Evolutionary conservation across 2,888 invertebrate genomes (phyloP).

Genomic region (Orchestes rusci): DNA sequence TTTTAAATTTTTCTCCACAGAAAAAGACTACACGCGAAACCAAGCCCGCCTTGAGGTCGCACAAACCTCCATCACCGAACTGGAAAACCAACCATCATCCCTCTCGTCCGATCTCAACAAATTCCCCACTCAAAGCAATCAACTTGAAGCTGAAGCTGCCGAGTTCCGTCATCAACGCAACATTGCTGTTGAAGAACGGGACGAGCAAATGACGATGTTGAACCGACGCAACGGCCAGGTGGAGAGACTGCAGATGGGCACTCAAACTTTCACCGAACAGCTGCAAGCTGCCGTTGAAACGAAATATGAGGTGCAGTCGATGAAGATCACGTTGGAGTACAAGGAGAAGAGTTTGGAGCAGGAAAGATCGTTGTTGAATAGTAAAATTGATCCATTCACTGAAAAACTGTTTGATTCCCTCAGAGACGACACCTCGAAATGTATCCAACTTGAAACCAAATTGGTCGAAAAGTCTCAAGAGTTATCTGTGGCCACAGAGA

Average conservation of each 20-base stretch:
- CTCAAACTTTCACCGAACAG: slow-evolving; percentile 64
- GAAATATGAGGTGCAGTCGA: slow-evolving; percentile 60
- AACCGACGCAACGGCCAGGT: slow-evolving; percentile 67
- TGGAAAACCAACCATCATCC: slow-evolving; percentile 57
- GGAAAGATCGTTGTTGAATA: slow-evolving; percentile 67
- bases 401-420: slow-evolving; percentile 70
- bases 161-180: slow-evolving; percentile 64
- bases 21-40: too few species aligned
- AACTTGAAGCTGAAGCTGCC: slow-evolving; percentile 58
- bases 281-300: slow-evolving; percentile 66
- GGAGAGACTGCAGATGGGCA: slow-evolving; percentile 63
- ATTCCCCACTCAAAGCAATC: slow-evolving; percentile 55
- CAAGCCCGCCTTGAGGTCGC: slow-evolving; percentile 56
- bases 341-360: slow-evolving; percentile 80
- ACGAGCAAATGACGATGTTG: slow-evolving; percentile 62
- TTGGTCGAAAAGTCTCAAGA: slow-evolving; percentile 75
- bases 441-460: slow-evolving; percentile 65
- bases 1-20: too few species aligned
- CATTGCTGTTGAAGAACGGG: slow-evolving; percentile 65
- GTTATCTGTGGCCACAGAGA: slow-evolving; percentile 62
- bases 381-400: slow-evolving; percentile 72
- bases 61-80: slow-evolving; percentile 55
- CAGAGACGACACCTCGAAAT: slow-evolving; percentile 61
- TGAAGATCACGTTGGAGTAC: slow-evolving; percentile 69
- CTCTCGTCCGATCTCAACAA: slow-evolving; percentile 58